Percentiles rank a stretch among this genome's conserved stretches.
These are phyloP conservation scores for Myxocyprinus asiaticus DNA, from an alignment of 2,113 vertebrate species.

Conservation along the genomic window DNA sequence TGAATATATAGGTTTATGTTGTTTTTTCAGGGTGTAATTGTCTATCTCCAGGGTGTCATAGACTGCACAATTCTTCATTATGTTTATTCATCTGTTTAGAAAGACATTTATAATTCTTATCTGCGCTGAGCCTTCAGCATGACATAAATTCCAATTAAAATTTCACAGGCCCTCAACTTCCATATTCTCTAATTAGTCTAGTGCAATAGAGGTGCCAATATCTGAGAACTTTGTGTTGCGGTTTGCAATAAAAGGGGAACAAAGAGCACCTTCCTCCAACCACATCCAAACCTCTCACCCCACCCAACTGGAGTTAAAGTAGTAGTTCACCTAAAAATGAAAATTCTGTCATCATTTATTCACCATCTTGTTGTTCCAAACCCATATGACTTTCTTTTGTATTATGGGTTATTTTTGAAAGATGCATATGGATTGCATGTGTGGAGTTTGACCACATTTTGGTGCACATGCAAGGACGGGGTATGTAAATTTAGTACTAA, in stretches of 20 bases:
- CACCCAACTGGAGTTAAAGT: no score
- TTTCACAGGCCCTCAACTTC: slow-evolving; percentile 31
- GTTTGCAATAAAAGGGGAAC: neutral
- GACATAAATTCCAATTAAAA: slow-evolving; percentile 33
- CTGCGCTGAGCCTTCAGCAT: no score
- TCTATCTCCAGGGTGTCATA: neutral
- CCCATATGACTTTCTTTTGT: no score
- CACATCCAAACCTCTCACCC: slow-evolving; percentile 19
- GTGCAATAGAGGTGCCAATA: slow-evolving; percentile 22
- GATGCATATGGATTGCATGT: no score
- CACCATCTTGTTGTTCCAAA: no score
- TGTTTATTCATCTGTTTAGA: slow-evolving; percentile 32
- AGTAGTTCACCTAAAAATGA: no score
- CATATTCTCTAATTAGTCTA: slow-evolving; percentile 32
- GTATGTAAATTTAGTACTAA: no score
- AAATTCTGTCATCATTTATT: no score
- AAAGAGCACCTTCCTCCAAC: neutral
- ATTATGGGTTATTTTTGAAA: no score
- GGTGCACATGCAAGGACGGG: no score
- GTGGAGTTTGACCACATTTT: no score
- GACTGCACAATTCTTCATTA: slow-evolving; percentile 16
- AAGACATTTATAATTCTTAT: neutral
- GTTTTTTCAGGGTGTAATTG: no score
- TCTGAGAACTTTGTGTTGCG: neutral
- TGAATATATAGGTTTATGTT: neutral